Base-by-base conservation (phyloP, 2,888 invertebrate species). In the Morpho deidamia region DNA sequence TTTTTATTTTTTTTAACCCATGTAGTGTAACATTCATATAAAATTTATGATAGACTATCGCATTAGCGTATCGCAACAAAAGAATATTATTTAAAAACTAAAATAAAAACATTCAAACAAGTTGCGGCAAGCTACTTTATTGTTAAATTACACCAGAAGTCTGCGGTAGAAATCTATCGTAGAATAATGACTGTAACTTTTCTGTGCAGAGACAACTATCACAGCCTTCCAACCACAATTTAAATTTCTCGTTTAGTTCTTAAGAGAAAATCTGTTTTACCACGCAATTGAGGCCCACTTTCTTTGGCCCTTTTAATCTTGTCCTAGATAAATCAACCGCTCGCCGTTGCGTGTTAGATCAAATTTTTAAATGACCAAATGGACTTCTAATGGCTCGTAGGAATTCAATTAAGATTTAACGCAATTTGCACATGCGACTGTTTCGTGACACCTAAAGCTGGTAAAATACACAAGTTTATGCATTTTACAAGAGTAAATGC, bases 321-420 rank as follows among this genome's bases (percentile, higher is more conserved):
- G 44, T 34, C 44, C 50, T 58, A 65, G 66, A 68, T 65, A 64
- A 67, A 68, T 67, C 60, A 65, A 63, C 56, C 52, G 59, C 58
- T 40, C 54, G 67, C 63, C 69, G 61, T 67, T 81, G 86, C 87
- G 85, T 88, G 87, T 80, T 58, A 76, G 78, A 84, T 84, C 81
- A 81, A 82, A 86, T 84, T 86, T 79, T 81, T 76, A 78, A 83
- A 78, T 76, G 70, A 61, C 70, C 76, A 73, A 79, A 81, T 78
- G 76, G 61, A 71, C 71, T 78, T 80, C 83, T 81, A 84, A 83
- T 81, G 71, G 71, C 77, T 79, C 75, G 78, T 82, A 83, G 81
- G 81, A 81, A 79, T 74, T 83, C 78, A 84, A 86, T 87, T 88
- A 86, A 86, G 80, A 79, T 81, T 78, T 79, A 78, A 80, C 71